These are phyloP conservation scores for Lithosia quadra DNA, from an alignment of 2,888 invertebrate genomes.

Conservation along the genomic window DNA sequence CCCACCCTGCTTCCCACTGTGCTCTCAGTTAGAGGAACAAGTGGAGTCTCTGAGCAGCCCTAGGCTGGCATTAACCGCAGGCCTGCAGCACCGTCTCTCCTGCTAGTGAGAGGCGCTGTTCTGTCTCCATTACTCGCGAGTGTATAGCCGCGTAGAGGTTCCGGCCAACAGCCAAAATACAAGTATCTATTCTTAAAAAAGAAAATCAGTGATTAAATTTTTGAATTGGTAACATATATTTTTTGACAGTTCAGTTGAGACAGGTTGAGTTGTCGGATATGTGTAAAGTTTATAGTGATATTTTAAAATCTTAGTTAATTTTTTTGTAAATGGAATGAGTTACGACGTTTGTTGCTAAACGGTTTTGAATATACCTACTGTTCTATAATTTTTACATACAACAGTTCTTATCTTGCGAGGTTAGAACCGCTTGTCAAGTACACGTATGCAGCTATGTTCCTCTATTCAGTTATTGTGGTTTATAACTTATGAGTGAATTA, in stretches of 20 bases:
- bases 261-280: constrained; percentile 49
- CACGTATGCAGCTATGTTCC: constrained; percentile 82
- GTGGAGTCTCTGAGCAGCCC: no score
- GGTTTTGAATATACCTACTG: constrained; percentile 21
- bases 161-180: no score
- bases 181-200: not conserved
- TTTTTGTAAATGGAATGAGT: constrained; percentile 41
- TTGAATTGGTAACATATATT: constrained; percentile 41
- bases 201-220: not conserved
- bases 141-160: no score
- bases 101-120: no score
- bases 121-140: no score
- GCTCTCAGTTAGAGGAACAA: no score
- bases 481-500: constrained; percentile 59
- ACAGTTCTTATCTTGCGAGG: constrained; percentile 62
- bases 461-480: constrained; percentile 66
- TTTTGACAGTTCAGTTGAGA: constrained; percentile 50
- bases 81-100: no score
- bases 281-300: constrained; percentile 44
- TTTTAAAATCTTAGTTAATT: constrained; percentile 40
- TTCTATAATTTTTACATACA: constrained; percentile 18
- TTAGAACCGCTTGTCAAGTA: constrained; percentile 79
- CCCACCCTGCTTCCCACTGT: no score
- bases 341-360: constrained; percentile 25
- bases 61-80: no score